These are phyloP conservation scores for Caenorhabditis drosophilae DNA, from an alignment of 2,888 invertebrate genomes.

Conservation along the genomic window DNA sequence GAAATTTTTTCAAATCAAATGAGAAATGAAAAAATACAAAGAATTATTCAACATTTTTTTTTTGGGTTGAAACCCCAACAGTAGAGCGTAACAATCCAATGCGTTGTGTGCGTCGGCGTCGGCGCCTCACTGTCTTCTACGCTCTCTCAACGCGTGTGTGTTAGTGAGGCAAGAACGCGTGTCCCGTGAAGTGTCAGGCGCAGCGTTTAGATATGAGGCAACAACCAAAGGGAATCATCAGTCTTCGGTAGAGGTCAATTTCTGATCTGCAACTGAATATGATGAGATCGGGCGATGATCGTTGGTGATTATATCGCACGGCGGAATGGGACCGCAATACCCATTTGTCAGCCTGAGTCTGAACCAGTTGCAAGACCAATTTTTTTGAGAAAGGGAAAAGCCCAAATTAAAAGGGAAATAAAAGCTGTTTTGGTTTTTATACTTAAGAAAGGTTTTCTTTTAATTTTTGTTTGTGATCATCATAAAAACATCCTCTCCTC, in stretches of 20 bases:
- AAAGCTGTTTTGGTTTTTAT: not conserved
- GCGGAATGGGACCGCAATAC: constrained; percentile 46
- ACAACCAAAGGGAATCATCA: not conserved
- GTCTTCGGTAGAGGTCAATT: constrained; percentile 56
- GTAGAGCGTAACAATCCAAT: too few relatives aligned
- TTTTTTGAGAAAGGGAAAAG: constrained; percentile 12
- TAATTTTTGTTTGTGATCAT: too few relatives aligned
- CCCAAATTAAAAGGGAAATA: not conserved
- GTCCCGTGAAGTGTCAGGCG: constrained; percentile 27
- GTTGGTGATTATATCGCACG: constrained; percentile 51
- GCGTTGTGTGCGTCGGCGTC: too few relatives aligned
- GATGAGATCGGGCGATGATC: constrained; percentile 53
- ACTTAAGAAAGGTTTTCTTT: too few relatives aligned
- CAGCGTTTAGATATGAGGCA: constrained; percentile 2
- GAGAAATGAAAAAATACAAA: too few relatives aligned
- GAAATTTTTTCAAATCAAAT: too few relatives aligned
- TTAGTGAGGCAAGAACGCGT: constrained; percentile 13
- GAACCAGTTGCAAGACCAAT: constrained; percentile 38
- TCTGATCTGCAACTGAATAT: constrained; percentile 54
- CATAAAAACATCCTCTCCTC: too few relatives aligned
- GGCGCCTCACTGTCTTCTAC: constrained; percentile 13
- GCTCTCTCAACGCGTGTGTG: constrained; percentile 8
- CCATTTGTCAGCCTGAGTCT: constrained; percentile 41
- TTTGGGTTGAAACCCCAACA: too few relatives aligned
- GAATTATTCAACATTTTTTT: too few relatives aligned